phyloP scores from a whole-genome alignment of 2,113 vertebrate species.

The Chunga burmeisteri region DNA sequence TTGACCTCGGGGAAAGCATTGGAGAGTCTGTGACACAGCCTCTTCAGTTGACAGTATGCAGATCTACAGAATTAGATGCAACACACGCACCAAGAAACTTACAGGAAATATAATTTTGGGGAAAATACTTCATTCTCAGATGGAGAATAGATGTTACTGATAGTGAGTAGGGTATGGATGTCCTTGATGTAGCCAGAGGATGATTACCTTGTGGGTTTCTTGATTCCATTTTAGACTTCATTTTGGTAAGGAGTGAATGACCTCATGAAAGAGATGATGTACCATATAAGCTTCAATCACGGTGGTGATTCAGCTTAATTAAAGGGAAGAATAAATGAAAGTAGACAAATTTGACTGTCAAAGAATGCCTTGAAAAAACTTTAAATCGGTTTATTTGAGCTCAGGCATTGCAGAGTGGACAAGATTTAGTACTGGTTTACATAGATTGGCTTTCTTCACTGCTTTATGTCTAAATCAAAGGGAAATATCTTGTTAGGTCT shows the following conservation, averaged over 20 bases:
- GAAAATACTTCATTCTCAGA: background rate
- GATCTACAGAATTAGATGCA: background rate
- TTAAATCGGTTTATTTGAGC: background rate
- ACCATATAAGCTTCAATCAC: background rate
- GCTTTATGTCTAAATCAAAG: background rate
- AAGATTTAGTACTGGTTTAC: background rate
- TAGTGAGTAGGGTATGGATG: background rate
- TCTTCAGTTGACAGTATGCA: background rate
- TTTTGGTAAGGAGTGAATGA: background rate
- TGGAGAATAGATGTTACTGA: background rate
- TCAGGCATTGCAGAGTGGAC: background rate
- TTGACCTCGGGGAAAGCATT: background rate
- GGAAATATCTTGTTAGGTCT: background rate
- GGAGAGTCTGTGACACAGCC: background rate
- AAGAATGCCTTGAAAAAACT: background rate
- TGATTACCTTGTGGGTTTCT: background rate
- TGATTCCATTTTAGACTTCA: background rate
- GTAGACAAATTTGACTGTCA: background rate
- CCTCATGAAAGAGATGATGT: background rate
- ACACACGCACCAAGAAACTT: background rate
- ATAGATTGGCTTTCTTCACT: background rate
- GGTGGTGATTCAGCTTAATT: background rate
- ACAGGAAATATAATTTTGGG: background rate
- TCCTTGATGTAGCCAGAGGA: background rate
- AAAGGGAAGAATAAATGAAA: background rate